These are phyloP conservation scores for Rhamnusium bicolor DNA, from an alignment of 2,888 invertebrate species.

Conservation along the genomic window DNA sequence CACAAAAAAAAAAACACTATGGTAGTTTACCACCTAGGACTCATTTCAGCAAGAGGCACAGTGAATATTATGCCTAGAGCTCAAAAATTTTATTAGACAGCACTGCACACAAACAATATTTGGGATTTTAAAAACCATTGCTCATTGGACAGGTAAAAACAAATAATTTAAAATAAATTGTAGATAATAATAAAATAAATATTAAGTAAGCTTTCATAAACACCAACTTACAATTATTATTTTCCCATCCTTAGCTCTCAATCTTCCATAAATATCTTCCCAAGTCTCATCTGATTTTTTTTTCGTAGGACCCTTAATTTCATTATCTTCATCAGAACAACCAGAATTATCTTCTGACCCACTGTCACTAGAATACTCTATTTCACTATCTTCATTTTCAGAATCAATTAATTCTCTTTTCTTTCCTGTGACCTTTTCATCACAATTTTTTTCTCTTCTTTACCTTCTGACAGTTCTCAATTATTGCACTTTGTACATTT, in stretches of 20 bases:
- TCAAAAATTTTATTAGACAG: too few relatives aligned
- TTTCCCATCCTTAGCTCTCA: slow-evolving; percentile 86
- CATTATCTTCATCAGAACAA: slow-evolving; percentile 41
- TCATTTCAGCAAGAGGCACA: too few relatives aligned
- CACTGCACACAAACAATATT: too few relatives aligned
- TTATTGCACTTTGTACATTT: background rate
- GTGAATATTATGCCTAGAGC: too few relatives aligned
- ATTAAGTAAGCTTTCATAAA: too few relatives aligned
- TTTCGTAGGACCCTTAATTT: slow-evolving; percentile 46
- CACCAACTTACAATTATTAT: slow-evolving; percentile 75
- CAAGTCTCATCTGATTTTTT: slow-evolving; percentile 70
- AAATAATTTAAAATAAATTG: too few relatives aligned
- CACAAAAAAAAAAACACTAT: too few relatives aligned
- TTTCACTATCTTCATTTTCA: slow-evolving; percentile 34
- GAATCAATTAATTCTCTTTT: background rate
- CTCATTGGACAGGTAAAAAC: too few relatives aligned
- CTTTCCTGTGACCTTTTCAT: background rate
- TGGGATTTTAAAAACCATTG: too few relatives aligned
- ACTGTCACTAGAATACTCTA: slow-evolving; percentile 34
- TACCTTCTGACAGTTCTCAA: background rate
- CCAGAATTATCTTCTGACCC: slow-evolving; percentile 55
- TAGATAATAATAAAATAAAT: too few relatives aligned
- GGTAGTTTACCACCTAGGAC: too few relatives aligned
- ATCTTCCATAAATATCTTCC: slow-evolving; percentile 96
- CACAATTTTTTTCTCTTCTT: slow-evolving; percentile 3